Percentiles rank a stretch among this genome's conserved stretches.
These are phyloP conservation scores for Chydorus sphaericus DNA, from an alignment of 2,888 invertebrate species.

Conservation along the genomic window DNA sequence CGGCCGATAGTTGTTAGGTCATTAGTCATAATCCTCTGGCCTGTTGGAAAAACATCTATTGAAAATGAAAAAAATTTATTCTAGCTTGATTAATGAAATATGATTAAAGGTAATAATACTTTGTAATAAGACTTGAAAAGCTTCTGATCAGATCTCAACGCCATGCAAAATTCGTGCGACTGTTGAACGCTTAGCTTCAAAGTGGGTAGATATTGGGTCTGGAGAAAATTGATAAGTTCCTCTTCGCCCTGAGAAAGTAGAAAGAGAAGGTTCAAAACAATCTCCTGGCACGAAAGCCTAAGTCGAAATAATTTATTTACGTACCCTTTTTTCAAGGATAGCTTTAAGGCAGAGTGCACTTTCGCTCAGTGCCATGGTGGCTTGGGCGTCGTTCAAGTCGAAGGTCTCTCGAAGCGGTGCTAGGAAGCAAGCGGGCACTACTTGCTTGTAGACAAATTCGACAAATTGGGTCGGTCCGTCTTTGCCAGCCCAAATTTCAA, in stretches of 20 bases:
- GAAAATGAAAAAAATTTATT: background rate
- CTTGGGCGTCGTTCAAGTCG: slow-evolving; percentile 37
- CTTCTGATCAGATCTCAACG: slow-evolving; percentile 31
- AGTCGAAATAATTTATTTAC: background rate
- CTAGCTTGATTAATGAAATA: slow-evolving; percentile 15
- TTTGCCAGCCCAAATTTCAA: slow-evolving; percentile 34
- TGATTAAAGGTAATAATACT: too few relatives aligned
- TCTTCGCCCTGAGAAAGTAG: slow-evolving; percentile 29
- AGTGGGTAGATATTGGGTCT: slow-evolving; percentile 31
- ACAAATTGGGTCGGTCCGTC: slow-evolving; percentile 31
- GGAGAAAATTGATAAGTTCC: slow-evolving; percentile 31
- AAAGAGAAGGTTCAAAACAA: background rate
- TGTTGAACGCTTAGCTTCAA: slow-evolving; percentile 29
- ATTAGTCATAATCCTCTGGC: slow-evolving; percentile 10
- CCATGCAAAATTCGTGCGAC: slow-evolving; percentile 31
- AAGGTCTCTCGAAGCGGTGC: slow-evolving; percentile 36
- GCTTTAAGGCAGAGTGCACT: slow-evolving; percentile 25
- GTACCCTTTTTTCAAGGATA: slow-evolving; percentile 25
- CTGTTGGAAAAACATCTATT: slow-evolving; percentile 13
- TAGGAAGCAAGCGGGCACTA: slow-evolving; percentile 37
- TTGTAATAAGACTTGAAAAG: slow-evolving; percentile 32
- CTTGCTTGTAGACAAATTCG: slow-evolving; percentile 35
- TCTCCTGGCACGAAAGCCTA: background rate
- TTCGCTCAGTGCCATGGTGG: slow-evolving; percentile 29
- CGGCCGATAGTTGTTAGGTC: background rate